These are phyloP conservation scores for Diarsia mendica DNA, from an alignment of 2,888 invertebrate species.

Conservation along the genomic window DNA sequence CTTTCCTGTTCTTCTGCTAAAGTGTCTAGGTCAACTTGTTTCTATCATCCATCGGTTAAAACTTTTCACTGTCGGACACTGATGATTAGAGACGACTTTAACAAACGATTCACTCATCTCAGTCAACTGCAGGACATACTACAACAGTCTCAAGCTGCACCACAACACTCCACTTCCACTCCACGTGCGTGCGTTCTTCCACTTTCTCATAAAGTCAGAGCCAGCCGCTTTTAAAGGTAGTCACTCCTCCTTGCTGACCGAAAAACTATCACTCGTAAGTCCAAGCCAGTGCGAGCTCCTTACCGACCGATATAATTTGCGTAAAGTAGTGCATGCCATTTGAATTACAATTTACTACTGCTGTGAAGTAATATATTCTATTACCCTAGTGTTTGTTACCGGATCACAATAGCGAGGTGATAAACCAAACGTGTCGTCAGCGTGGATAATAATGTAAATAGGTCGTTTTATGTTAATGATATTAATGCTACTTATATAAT, in stretches of 20 bases:
- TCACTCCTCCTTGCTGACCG: no score
- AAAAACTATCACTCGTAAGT: not conserved
- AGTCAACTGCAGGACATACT: not conserved
- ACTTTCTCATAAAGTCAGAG: not conserved
- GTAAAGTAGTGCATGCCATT: constrained; percentile 8
- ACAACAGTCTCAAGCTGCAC: no score
- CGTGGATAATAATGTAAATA: constrained; percentile 20
- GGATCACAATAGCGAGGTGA: constrained; percentile 22
- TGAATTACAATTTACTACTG: constrained; percentile 24
- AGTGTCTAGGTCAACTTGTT: not conserved
- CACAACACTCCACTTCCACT: no score
- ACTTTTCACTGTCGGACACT: not conserved
- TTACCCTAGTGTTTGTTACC: constrained; percentile 2
- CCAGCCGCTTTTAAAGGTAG: not conserved
- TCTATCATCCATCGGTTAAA: not conserved
- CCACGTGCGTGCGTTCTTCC: not conserved
- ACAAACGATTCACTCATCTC: not conserved
- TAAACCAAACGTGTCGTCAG: constrained; percentile 10
- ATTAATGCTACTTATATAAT: not conserved
- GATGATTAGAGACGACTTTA: not conserved
- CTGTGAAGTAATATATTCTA: constrained; percentile 14
- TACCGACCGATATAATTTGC: constrained; percentile 7
- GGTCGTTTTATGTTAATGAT: not conserved
- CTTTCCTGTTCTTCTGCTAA: not conserved
- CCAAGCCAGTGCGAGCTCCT: constrained; percentile 23